Evolutionary conservation across 2,113 vertebrate species (phyloP).

Genomic region (Atlantisia rogersi): DNA sequence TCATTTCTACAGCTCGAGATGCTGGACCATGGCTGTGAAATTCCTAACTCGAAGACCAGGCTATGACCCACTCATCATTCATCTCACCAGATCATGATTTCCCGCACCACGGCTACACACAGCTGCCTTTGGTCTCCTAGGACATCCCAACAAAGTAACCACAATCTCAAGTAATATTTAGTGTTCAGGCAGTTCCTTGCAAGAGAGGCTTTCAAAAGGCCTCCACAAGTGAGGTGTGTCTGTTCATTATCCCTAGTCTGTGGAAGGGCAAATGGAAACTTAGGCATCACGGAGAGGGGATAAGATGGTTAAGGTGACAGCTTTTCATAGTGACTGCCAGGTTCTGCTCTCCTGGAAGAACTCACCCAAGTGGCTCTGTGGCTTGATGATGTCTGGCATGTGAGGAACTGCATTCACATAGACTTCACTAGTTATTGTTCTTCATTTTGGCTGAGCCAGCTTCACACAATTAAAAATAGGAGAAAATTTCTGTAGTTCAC

Average conservation of each 20-base stretch:
- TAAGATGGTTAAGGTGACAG: not conserved
- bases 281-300: not conserved
- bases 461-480: not conserved
- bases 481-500: not conserved
- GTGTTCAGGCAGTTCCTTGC: not conserved
- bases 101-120: not conserved
- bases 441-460: not conserved
- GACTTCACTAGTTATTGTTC: not conserved
- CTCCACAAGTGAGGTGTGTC: not conserved
- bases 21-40: conserved; percentile 1
- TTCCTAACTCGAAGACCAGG: conserved; percentile 23
- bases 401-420: not conserved
- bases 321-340: not conserved
- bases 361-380: not conserved
- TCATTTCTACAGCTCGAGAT: conserved; percentile 1
- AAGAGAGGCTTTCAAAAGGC: not conserved
- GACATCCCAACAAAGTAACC: not conserved
- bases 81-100: not conserved
- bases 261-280: not conserved
- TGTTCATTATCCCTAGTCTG: not conserved
- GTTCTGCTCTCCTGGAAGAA: not conserved
- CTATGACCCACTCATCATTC: not conserved
- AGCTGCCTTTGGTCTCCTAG: not conserved
- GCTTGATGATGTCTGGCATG: not conserved
- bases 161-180: not conserved